Conservation (phyloP, 1,140 invertebrate species). For the Pristionchus pacificus region DNA sequence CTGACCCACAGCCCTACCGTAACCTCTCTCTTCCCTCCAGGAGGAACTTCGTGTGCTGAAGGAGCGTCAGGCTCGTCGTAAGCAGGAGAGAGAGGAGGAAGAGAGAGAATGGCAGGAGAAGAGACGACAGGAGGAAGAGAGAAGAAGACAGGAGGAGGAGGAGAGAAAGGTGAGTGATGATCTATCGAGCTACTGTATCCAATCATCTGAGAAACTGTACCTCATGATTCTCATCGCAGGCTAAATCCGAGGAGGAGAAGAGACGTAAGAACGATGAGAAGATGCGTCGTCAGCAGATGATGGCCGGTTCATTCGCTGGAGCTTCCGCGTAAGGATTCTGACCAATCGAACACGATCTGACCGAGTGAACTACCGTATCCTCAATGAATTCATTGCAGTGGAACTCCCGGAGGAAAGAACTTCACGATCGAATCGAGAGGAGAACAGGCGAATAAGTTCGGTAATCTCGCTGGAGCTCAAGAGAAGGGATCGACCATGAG, state of each 20-base stretch:
- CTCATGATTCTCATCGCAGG: conserved; percentile 19
- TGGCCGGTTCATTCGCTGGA: conserved; percentile 42
- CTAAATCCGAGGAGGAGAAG: conserved; percentile 35
- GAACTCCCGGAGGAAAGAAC: conserved; percentile 24
- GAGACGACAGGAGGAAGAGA: conserved; percentile 49
- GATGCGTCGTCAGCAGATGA: conserved; percentile 45
- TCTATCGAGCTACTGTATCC: no score
- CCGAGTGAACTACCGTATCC: no score
- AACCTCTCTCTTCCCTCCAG: no score
- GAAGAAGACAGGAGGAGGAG: conserved; percentile 47
- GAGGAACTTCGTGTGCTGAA: conserved; percentile 49
- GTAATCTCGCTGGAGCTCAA: no score
- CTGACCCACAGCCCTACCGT: no score
- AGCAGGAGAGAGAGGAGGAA: conserved; percentile 49
- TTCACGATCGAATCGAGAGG: conserved; percentile 31
- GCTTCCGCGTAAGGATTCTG: conserved; percentile 10
- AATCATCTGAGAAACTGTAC: no score
- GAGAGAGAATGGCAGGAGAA: conserved; percentile 51
- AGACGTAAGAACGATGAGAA: conserved; percentile 45
- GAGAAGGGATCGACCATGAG: conserved; percentile 11
- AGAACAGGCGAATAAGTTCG: conserved; percentile 23
- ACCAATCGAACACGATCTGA: no score
- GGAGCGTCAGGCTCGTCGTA: conserved; percentile 49
- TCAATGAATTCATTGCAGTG: no score
- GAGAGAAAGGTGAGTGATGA: background rate